Evolutionary conservation across 2,888 invertebrate genomes (phyloP).

Genomic region (Lepidocyrtinus sp.): DNA sequence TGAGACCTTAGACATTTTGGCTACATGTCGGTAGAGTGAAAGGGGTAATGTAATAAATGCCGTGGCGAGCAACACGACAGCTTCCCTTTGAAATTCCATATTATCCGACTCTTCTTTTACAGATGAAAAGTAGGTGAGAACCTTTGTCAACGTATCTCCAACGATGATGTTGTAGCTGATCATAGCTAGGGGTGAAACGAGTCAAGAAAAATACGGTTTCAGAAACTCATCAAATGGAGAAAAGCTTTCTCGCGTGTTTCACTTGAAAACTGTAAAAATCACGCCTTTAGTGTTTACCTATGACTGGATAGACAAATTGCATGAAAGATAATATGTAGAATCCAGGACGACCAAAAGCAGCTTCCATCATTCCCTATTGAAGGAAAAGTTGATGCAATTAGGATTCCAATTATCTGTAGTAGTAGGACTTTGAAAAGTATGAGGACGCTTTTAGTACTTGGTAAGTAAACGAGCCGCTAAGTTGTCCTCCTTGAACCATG

Average conservation of each 20-base stretch:
- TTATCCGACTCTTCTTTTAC: constrained; percentile 73
- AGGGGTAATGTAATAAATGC: constrained; percentile 83
- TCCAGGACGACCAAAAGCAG: constrained; percentile 84
- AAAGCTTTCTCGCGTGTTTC: too few species aligned
- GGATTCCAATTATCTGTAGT: background rate
- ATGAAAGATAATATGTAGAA: constrained; percentile 82
- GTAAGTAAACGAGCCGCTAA: constrained; percentile 85
- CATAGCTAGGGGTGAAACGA: too few species aligned
- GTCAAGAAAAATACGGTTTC: too few species aligned
- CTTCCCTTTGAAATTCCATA: constrained; percentile 78
- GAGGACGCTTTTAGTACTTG: constrained; percentile 72
- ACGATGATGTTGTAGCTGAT: constrained; percentile 90
- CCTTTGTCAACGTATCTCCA: constrained; percentile 88
- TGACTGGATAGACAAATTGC: constrained; percentile 88
- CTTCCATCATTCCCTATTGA: constrained; percentile 78
- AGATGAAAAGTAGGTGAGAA: constrained; percentile 81
- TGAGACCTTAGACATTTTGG: constrained; percentile 74
- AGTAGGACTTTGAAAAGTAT: background rate
- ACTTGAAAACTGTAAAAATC: too few species aligned
- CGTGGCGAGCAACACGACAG: constrained; percentile 82
- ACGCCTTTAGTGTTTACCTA: constrained; percentile 77
- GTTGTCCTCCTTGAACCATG: constrained; percentile 83
- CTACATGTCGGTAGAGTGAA: constrained; percentile 81
- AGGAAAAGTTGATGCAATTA: constrained; percentile 18
- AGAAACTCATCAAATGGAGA: too few species aligned